These are phyloP conservation scores for Silurus lanzhouensis DNA, from an alignment of 2,797 vertebrate genomes.

Conservation along the genomic window DNA sequence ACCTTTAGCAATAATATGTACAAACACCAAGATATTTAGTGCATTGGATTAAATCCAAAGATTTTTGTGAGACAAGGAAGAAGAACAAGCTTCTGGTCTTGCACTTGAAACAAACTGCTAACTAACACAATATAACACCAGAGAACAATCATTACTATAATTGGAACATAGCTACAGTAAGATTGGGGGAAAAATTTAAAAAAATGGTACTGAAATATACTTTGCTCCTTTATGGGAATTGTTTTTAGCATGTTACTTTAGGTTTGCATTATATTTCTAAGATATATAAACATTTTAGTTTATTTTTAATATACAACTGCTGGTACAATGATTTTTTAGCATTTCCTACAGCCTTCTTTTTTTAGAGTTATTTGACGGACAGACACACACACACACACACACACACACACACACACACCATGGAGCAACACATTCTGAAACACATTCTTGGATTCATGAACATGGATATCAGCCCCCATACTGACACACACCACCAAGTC, in stretches of 20 bases:
- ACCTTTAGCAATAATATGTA: neutral
- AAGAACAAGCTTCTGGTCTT: neutral
- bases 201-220: neutral
- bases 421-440: constrained; percentile 20
- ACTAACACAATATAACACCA: no score
- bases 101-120: neutral
- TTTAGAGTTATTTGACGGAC: neutral
- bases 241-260: neutral
- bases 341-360: constrained; percentile 1
- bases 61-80: neutral
- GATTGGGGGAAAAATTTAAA: no score
- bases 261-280: neutral
- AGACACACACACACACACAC: neutral
- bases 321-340: neutral
- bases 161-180: no score
- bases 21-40: neutral
- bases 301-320: neutral
- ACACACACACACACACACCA: constrained; percentile 18
- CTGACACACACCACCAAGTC: constrained; percentile 19
- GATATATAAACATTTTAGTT: neutral
- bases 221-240: no score
- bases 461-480: constrained; percentile 16
- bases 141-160: neutral
- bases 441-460: constrained; percentile 9
- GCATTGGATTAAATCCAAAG: neutral